Evolutionary conservation across 2,113 vertebrate species (phyloP).

Genomic region (Microtus ochrogaster): DNA sequence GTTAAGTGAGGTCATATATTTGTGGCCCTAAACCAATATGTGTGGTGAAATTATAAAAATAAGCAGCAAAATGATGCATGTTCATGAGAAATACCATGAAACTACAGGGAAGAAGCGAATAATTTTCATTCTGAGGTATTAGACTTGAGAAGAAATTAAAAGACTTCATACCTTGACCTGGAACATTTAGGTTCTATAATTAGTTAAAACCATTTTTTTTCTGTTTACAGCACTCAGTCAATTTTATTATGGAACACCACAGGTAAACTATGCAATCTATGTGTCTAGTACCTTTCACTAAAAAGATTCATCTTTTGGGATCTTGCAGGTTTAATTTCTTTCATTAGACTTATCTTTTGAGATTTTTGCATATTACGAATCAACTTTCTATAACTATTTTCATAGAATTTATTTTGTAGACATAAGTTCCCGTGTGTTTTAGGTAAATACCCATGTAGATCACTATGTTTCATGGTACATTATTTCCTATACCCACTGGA

Average conservation of each 20-base stretch:
- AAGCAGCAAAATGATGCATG: not conserved
- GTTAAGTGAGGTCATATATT: not conserved
- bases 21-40: not conserved
- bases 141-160: not conserved
- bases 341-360: not conserved
- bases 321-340: not conserved
- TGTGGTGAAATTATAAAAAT: not conserved
- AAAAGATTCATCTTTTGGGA: conserved; percentile 18
- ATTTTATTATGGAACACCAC: not conserved
- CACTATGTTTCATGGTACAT: not conserved
- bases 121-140: not conserved
- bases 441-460: not conserved
- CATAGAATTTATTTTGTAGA: not conserved
- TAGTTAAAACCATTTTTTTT: not conserved
- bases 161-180: not conserved
- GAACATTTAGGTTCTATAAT: not conserved
- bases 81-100: not conserved
- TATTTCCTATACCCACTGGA: not conserved
- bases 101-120: not conserved
- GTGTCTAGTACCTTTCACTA: not conserved
- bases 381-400: not conserved
- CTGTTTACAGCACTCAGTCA: not conserved
- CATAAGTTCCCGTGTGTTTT: not conserved
- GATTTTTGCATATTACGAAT: not conserved
- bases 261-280: not conserved